Conservation (phyloP, 2,888 invertebrate species). For the Eueremaeus valkanovi region DNA sequence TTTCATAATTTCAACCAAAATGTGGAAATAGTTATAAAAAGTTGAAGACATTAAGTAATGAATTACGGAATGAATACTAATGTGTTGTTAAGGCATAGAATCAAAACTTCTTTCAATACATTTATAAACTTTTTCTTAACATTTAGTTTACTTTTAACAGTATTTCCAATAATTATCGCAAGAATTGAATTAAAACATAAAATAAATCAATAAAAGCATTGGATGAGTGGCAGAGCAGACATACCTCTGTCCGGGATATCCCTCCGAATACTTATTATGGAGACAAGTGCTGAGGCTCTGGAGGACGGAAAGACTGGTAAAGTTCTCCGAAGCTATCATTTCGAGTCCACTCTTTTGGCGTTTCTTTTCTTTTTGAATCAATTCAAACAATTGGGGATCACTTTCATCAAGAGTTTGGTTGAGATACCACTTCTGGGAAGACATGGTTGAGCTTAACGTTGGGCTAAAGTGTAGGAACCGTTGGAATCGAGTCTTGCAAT, state of each 20-base stretch:
- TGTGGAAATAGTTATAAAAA: too few species aligned
- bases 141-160: too few species aligned
- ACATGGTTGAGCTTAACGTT: neutral
- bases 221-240: too few species aligned
- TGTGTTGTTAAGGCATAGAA: too few species aligned
- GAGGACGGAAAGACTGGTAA: conserved; percentile 31
- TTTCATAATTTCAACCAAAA: too few species aligned
- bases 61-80: too few species aligned
- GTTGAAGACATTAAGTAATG: too few species aligned
- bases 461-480: neutral
- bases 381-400: conserved; percentile 77
- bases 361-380: conserved; percentile 79
- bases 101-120: too few species aligned
- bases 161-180: neutral
- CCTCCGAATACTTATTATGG: conserved; percentile 61
- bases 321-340: conserved; percentile 85
- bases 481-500: neutral
- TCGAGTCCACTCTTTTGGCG: conserved; percentile 81
- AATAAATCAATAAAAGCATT: too few species aligned
- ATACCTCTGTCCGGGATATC: conserved; percentile 47
- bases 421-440: neutral
- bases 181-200: neutral
- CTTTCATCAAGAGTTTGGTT: conserved; percentile 56
- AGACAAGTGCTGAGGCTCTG: conserved; percentile 56
- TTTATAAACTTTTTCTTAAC: too few species aligned